Percentiles rank a stretch among this genome's conserved stretches.
Evolutionary conservation across 2,888 invertebrate genomes (phyloP).

Genomic region (Thymelicus acteon): DNA sequence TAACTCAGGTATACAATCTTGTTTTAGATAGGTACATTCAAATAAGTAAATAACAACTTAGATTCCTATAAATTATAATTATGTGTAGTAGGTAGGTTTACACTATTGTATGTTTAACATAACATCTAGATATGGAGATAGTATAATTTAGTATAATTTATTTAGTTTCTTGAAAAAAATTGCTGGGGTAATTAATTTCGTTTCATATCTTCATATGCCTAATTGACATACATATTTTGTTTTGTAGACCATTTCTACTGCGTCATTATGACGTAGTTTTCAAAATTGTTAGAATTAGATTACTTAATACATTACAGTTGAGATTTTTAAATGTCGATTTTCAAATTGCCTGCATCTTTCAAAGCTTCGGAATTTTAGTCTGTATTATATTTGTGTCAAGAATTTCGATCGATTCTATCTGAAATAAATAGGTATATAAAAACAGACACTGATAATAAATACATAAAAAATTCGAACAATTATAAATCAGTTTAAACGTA

Average conservation of each 20-base stretch:
- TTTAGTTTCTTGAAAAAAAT: background rate
- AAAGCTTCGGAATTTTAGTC: too few species aligned
- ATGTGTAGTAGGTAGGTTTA: background rate
- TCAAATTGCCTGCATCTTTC: too few species aligned
- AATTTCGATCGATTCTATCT: too few species aligned
- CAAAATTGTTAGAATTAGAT: too few species aligned
- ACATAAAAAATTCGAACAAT: background rate
- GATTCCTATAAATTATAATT: background rate
- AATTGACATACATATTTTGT: too few species aligned
- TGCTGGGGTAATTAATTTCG: too few species aligned
- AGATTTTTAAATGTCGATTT: too few species aligned
- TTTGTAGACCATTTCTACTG: background rate
- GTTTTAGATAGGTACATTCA: background rate
- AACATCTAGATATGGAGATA: background rate
- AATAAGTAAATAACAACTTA: slow-evolving; percentile 6
- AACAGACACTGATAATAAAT: too few species aligned
- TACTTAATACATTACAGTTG: too few species aligned
- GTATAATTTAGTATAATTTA: background rate
- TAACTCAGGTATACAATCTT: background rate
- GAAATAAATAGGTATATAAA: too few species aligned
- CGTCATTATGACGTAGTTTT: background rate
- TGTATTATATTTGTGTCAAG: too few species aligned
- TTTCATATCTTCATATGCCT: too few species aligned
- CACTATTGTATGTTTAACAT: background rate
- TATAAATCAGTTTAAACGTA: background rate